Percentiles rank a stretch among this genome's conserved stretches.
Conservation (phyloP, 2,113 vertebrate species). For the Fulica atra region DNA sequence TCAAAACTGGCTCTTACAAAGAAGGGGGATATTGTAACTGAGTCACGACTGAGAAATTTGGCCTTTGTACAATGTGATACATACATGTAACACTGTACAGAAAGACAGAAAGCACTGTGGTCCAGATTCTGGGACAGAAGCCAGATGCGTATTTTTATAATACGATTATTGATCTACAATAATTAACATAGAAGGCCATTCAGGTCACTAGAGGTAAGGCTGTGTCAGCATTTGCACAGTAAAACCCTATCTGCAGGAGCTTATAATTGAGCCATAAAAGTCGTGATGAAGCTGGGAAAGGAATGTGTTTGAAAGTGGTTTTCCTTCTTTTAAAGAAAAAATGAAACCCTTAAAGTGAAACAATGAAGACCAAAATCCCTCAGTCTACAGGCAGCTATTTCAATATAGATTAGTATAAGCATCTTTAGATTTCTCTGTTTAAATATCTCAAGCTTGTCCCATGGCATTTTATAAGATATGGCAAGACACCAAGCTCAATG, state of each 20-base stretch:
- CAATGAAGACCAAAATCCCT: not conserved
- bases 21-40: not conserved
- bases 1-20: not conserved
- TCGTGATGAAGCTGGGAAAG: slow-evolving; percentile 6
- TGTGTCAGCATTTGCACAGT: not conserved
- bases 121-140: not conserved
- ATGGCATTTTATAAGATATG: not conserved
- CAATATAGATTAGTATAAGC: not conserved
- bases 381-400: not conserved
- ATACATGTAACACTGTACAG: not conserved
- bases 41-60: not conserved
- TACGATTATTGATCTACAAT: not conserved
- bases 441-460: not conserved
- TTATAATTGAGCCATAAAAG: slow-evolving; percentile 44
- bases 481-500: not conserved
- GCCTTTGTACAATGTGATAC: not conserved
- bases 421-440: not conserved
- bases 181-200: slow-evolving; percentile 21
- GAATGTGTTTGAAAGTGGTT: not conserved
- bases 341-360: not conserved
- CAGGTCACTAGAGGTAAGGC: not conserved
- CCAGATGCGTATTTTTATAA: slow-evolving; percentile 17
- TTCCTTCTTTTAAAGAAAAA: not conserved
- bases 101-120: not conserved
- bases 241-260: slow-evolving; percentile 33